Percentiles rank a stretch among this genome's conserved stretches.
phyloP scores from a whole-genome alignment of 2,797 vertebrate genomes.

The Lerista edwardsae region DNA sequence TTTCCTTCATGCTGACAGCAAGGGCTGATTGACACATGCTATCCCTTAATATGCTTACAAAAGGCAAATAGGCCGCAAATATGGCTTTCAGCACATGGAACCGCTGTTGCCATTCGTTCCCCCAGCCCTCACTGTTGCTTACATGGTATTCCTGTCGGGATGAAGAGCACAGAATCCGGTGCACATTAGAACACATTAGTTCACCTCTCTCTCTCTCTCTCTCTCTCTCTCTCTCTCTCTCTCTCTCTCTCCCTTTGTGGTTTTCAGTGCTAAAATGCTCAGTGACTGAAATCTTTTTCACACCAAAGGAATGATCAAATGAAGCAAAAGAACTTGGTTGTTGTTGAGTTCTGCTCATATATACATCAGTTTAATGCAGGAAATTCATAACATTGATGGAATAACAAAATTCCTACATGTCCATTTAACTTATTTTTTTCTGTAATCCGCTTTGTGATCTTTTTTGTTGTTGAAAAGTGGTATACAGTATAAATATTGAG shows the following conservation, averaged over 20 bases:
- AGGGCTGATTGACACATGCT: conserved; percentile 24
- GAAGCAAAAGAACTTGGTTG: background rate
- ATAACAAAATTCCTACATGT: background rate
- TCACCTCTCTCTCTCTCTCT: background rate
- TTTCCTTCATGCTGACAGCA: conserved; percentile 34
- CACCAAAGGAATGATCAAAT: background rate
- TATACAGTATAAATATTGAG: no score
- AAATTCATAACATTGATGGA: background rate
- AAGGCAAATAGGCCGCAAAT: conserved; percentile 14
- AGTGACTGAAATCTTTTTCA: background rate
- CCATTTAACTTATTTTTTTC: background rate
- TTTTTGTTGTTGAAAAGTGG: no score
- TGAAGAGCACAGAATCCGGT: background rate
- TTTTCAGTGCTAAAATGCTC: background rate
- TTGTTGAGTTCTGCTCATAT: background rate
- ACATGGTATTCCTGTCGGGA: background rate
- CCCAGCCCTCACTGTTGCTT: background rate
- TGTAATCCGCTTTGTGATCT: no score
- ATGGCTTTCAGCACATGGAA: background rate
- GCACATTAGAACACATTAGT: background rate
- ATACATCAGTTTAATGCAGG: background rate
- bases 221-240: background rate
- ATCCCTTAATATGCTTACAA: background rate
- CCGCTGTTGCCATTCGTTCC: background rate
- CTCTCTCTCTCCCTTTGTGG: background rate